These are phyloP conservation scores for Microtus richardsoni DNA, from an alignment of 2,113 vertebrate genomes.

Conservation along the genomic window DNA sequence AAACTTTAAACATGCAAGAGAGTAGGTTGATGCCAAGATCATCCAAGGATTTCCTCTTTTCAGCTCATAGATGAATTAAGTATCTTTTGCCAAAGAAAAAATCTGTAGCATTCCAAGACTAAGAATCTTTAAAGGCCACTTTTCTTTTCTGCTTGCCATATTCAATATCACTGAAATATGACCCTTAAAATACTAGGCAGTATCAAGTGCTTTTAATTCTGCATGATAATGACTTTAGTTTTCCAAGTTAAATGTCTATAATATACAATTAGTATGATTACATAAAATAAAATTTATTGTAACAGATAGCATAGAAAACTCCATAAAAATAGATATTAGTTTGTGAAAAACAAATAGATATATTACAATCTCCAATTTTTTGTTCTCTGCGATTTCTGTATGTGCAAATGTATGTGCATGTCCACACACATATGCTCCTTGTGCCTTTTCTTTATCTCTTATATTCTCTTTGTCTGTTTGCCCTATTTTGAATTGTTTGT, in stretches of 20 bases:
- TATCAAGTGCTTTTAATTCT: neutral
- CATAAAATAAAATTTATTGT: neutral
- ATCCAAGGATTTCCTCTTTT: neutral
- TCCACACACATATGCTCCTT: neutral
- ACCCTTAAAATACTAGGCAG: neutral
- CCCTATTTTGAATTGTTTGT: neutral
- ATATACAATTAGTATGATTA: neutral
- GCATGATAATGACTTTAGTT: slow-evolving; percentile 16
- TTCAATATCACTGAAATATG: neutral
- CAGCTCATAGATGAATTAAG: neutral
- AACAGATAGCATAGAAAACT: neutral
- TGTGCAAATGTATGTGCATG: neutral
- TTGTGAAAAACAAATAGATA: neutral
- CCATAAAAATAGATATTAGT: neutral
- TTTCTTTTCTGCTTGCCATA: neutral
- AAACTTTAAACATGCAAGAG: neutral
- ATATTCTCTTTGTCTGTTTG: neutral
- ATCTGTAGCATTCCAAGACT: neutral
- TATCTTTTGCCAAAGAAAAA: neutral
- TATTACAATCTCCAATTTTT: neutral
- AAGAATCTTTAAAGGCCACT: neutral
- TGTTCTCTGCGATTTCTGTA: neutral
- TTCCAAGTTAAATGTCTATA: neutral
- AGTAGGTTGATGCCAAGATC: neutral
- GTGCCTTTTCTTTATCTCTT: neutral